These are phyloP conservation scores for Tarsius wallacei DNA, from an alignment of 2,797 vertebrate species.

Conservation along the genomic window DNA sequence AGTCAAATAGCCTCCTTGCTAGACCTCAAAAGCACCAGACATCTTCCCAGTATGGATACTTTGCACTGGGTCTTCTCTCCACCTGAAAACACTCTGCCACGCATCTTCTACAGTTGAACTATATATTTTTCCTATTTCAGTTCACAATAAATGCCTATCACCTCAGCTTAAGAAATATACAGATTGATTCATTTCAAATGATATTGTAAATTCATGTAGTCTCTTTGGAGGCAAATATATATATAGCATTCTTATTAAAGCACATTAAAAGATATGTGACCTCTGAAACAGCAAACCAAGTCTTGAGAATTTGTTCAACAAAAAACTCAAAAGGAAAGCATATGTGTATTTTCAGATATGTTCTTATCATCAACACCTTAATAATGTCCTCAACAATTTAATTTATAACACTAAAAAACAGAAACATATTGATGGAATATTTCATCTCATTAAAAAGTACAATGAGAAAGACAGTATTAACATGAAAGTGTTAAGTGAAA, in stretches of 20 bases:
- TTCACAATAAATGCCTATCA: background rate
- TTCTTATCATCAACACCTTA: background rate
- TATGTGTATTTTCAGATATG: background rate
- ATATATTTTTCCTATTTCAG: background rate
- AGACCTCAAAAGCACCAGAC: background rate
- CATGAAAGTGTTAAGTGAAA: background rate
- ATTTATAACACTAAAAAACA: background rate
- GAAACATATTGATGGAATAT: background rate
- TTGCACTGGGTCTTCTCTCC: background rate
- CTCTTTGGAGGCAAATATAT: background rate
- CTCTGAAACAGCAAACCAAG: conserved; percentile 1
- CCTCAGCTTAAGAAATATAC: background rate
- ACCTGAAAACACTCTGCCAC: background rate
- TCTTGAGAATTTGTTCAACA: background rate
- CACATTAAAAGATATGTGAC: background rate
- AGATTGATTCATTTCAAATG: background rate
- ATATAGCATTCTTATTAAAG: conserved; percentile 42
- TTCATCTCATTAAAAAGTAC: background rate
- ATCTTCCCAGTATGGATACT: background rate
- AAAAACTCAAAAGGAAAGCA: background rate
- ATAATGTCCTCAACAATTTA: background rate
- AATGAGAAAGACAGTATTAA: background rate
- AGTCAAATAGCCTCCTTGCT: background rate
- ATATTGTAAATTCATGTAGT: background rate
- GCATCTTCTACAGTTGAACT: background rate